Percentiles rank a stretch among this genome's conserved stretches.
Conservation (phyloP, 2,113 vertebrate genomes). For the Morphnarchus princeps region DNA sequence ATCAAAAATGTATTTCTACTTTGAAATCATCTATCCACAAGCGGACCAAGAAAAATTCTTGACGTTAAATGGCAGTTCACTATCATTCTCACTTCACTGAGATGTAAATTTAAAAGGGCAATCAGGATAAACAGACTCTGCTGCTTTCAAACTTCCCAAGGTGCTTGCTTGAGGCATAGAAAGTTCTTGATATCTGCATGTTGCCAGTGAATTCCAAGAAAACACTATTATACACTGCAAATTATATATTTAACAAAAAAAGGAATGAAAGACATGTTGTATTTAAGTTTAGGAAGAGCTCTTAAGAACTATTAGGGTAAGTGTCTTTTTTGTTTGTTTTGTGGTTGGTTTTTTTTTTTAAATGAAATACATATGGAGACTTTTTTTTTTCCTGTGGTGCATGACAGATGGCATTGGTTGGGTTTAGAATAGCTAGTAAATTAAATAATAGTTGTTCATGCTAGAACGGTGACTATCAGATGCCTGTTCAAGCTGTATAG, state of each 20-base stretch:
- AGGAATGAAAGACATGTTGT: background rate
- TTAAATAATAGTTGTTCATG: background rate
- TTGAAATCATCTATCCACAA: background rate
- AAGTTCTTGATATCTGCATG: background rate
- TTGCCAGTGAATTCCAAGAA: background rate
- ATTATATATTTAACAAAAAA: background rate
- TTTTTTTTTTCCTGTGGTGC: background rate
- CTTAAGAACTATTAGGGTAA: background rate
- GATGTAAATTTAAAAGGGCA: background rate
- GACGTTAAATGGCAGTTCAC: background rate
- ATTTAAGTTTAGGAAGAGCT: background rate
- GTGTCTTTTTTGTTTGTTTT: background rate
- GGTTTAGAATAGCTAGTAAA: background rate
- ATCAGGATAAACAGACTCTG: background rate
- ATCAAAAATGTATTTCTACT: background rate
- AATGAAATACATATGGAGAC: background rate
- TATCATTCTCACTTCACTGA: background rate
- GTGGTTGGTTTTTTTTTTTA: background rate
- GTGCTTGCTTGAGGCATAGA: background rate
- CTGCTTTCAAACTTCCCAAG: background rate
- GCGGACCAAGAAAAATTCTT: background rate
- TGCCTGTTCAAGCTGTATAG: background rate
- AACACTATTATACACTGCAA: background rate
- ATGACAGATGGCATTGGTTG: background rate
- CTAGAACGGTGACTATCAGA: background rate